Base-by-base conservation (phyloP, 2,888 invertebrate genomes). In the Tenthredo amoena region DNA sequence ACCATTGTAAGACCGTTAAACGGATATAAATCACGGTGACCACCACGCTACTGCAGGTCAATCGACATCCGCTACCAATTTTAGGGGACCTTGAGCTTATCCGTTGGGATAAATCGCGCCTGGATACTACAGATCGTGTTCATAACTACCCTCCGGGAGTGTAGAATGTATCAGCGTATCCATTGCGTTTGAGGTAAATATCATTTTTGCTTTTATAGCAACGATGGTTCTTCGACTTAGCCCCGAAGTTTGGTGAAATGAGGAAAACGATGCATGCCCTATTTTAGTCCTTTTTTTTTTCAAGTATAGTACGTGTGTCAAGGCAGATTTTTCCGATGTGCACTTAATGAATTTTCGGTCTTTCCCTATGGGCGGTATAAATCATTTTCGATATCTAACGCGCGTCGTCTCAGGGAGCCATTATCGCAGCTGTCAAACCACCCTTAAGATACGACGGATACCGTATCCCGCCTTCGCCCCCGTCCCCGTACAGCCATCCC, bases 1-100 rank as follows among this genome's bases (percentile, higher is more conserved):
- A 89, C 92, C 91, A 93, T 93, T 93, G 92, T 93, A 91, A 91
- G 89, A 89, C 89, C 89, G 89, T 89, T 90, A 89, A 87, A 87
- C 88, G 86, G 89, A 91, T 89, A 91, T 92, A 91, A 92, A 91
- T 91, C 92, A 91, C 90, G 89, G 88, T 89, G 87, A 86, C 87
- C 88, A 85, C 79, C 85, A 82, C 65, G 81, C 62, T 62, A 21
- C 15, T 55, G 77, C 77, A 77, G 86, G 90, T 90, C 88, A 90
- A 89, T 91, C 88, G 90, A 87, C 88, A 86, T 89, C 88, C 87
- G 72, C n/a, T 86, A 58, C 40, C n/a, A 58, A 58, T 74, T 71
- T 47, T 40, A 50, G 40, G 72, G 74, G 50, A 50, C n/a, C 50
- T 47, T 77, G 47, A n/a, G 55, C 15, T 77, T n/a, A 77, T 77